A percentile compares a stretch with the other conserved stretches of the same genome.
phyloP scores from a whole-genome alignment of 2,113 vertebrate genomes.

The Penelope pileata region DNA sequence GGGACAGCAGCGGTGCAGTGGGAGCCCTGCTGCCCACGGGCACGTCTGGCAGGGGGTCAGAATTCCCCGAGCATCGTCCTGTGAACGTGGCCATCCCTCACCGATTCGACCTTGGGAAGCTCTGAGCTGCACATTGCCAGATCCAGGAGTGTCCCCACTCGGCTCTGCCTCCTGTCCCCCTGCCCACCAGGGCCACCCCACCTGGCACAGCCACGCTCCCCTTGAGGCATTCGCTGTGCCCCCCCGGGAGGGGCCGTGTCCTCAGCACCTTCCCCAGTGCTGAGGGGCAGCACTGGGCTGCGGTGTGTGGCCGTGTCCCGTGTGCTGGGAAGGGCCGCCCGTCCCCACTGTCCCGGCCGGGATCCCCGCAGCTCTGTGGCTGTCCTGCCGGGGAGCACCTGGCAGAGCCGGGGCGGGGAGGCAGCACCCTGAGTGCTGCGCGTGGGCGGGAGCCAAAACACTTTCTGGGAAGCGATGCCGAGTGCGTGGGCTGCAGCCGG shows the following conservation, averaged over 20 bases:
- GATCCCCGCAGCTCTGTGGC: too few species aligned
- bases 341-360: too few species aligned
- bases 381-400: neutral
- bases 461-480: neutral
- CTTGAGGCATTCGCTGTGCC: neutral
- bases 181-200: neutral
- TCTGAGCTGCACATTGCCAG: accelerated
- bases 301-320: too few species aligned
- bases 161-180: too few species aligned
- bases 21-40: accelerated
- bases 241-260: neutral
- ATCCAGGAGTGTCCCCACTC: neutral
- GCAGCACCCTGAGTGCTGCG: accelerated
- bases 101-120: neutral
- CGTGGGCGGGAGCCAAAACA: neutral
- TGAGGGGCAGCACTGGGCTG: too few species aligned
- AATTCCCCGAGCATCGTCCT: accelerated
- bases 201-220: neutral
- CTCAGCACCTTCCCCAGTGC: neutral
- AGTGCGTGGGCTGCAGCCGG: neutral
- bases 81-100: accelerated
- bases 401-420: neutral
- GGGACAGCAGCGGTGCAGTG: accelerated
- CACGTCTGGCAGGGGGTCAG: neutral
- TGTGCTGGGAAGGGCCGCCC: too few species aligned